phyloP scores from a whole-genome alignment of 2,113 vertebrate species.

The Bos indicus region DNA sequence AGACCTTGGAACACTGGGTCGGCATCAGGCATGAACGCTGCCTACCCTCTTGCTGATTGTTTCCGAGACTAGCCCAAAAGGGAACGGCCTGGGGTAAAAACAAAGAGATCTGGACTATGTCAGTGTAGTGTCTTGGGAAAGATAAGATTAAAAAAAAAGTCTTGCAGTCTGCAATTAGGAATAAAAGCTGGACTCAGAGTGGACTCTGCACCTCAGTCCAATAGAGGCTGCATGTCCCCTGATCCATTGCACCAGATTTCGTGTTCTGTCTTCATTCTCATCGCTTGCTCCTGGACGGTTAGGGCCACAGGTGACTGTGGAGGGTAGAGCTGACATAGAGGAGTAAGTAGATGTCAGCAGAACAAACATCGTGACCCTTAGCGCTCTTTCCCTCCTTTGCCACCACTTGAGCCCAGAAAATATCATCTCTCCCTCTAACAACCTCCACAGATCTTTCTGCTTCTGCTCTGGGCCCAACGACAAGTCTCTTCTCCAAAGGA shows the following conservation, averaged over 20 bases:
- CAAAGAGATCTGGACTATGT: background rate
- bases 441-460: background rate
- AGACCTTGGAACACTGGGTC: rapidly evolving
- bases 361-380: background rate
- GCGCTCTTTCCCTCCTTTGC: background rate
- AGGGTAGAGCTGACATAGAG: background rate
- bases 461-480: background rate
- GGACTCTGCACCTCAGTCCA: background rate
- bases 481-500: background rate
- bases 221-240: background rate
- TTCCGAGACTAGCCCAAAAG: background rate
- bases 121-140: background rate
- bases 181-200: background rate
- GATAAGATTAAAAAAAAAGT: background rate
- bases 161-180: background rate
- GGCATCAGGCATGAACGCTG: rapidly evolving
- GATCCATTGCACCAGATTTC: background rate
- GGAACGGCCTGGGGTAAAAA: background rate
- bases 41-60: background rate
- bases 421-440: background rate
- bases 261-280: background rate
- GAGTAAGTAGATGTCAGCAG: background rate
- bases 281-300: rapidly evolving
- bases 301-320: background rate
- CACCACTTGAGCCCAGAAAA: background rate